phyloP scores from a whole-genome alignment of 2,113 vertebrate species.

The Bufo gargarizans region DNA sequence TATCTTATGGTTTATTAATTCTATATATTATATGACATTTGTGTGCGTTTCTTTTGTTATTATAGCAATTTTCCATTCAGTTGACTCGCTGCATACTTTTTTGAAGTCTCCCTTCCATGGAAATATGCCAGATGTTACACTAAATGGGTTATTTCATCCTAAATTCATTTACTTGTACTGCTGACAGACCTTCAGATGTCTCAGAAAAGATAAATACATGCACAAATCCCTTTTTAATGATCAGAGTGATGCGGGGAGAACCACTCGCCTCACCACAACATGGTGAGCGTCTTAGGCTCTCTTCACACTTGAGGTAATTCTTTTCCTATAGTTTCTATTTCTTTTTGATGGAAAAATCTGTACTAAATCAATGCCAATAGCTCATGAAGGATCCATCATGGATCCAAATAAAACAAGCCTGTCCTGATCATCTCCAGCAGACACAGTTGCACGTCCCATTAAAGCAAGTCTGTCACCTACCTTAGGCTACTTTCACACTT shows the following conservation, averaged over 20 bases:
- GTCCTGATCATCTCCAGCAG: too few relatives aligned
- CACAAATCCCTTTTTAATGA: neutral
- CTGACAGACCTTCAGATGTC: neutral
- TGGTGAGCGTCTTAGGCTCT: neutral
- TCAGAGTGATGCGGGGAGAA: conserved; percentile 49
- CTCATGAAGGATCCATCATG: too few relatives aligned
- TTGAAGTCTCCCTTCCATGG: conserved; percentile 41
- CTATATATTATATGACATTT: neutral
- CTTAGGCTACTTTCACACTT: too few relatives aligned
- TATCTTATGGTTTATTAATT: neutral
- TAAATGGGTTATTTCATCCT: neutral
- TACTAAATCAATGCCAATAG: too few relatives aligned
- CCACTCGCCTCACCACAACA: neutral
- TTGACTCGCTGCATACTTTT: neutral
- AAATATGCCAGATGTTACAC: neutral
- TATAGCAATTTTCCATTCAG: neutral
- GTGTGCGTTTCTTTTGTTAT: neutral
- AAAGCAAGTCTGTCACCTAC: too few relatives aligned
- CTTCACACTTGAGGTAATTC: neutral
- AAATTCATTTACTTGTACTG: neutral
- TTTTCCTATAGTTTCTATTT: neutral
- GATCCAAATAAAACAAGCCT: too few relatives aligned
- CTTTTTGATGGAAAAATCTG: neutral
- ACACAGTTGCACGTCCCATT: too few relatives aligned
- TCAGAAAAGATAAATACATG: conserved; percentile 24